These are phyloP conservation scores for Melanerpes aurifrons DNA, from an alignment of 2,113 vertebrate species.

Conservation along the genomic window DNA sequence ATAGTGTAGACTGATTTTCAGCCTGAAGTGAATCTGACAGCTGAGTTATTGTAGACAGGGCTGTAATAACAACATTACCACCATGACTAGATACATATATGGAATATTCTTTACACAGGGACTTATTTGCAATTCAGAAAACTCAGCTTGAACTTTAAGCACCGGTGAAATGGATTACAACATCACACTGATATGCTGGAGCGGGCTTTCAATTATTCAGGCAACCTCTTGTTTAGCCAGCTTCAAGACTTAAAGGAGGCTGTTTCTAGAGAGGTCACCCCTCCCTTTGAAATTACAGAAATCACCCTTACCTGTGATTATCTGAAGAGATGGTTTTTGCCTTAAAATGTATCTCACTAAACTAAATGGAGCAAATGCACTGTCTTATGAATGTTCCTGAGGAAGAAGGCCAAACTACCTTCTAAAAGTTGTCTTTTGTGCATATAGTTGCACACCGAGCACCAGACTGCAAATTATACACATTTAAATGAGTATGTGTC, in stretches of 20 bases:
- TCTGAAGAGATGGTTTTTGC: slow-evolving; percentile 21
- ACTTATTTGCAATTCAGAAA: slow-evolving; percentile 60
- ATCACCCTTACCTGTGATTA: neutral
- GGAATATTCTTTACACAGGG: slow-evolving; percentile 36
- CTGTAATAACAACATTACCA: slow-evolving; percentile 56
- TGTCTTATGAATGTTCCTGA: neutral
- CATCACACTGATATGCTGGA: neutral
- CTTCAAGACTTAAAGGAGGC: neutral
- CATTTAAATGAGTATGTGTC: neutral
- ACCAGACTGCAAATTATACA: neutral
- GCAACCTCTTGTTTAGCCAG: neutral
- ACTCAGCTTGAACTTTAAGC: slow-evolving; percentile 43
- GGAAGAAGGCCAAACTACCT: neutral
- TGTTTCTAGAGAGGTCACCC: neutral
- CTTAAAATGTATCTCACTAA: neutral
- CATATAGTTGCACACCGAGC: neutral
- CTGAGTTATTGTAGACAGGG: slow-evolving; percentile 63
- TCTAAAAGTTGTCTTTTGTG: neutral
- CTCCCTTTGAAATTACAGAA: slow-evolving; percentile 1
- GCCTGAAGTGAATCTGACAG: slow-evolving; percentile 54
- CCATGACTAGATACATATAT: slow-evolving; percentile 27
- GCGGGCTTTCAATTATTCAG: neutral
- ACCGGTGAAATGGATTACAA: slow-evolving; percentile 12
- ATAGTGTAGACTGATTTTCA: slow-evolving; percentile 17
- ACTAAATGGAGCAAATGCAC: neutral